These are phyloP conservation scores for Dryobates pubescens DNA, from an alignment of 2,797 vertebrate species.

Conservation along the genomic window DNA sequence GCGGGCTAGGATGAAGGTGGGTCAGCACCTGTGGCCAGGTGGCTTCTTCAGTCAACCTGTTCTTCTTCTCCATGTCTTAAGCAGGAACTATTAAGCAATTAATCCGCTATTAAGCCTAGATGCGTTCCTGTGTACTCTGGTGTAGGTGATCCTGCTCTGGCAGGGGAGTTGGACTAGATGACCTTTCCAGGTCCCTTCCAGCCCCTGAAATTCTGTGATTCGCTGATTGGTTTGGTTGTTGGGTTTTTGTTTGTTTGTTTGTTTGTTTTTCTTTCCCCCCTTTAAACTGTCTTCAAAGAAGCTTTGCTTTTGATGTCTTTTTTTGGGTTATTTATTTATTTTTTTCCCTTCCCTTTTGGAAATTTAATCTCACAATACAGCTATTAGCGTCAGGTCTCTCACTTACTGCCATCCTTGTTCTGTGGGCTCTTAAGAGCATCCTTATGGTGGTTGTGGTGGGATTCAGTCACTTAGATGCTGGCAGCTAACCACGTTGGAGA, in stretches of 20 bases:
- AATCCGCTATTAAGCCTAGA: too few species aligned
- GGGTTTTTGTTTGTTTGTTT: background rate
- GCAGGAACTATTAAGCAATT: background rate
- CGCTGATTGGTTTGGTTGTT: too few species aligned
- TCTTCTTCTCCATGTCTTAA: background rate
- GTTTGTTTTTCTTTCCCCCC: background rate
- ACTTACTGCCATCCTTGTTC: background rate
- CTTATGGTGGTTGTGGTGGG: background rate
- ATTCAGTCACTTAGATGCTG: background rate
- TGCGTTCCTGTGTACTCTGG: too few species aligned
- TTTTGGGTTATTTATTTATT: background rate
- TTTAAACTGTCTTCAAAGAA: background rate
- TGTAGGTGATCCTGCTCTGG: too few species aligned
- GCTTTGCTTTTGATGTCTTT: background rate
- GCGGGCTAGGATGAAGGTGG: background rate
- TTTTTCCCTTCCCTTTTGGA: background rate
- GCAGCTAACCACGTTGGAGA: background rate
- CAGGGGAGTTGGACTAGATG: too few species aligned
- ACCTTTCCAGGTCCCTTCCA: too few species aligned
- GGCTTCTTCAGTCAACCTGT: background rate
- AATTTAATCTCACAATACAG: fast-evolving
- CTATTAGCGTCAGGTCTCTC: background rate
- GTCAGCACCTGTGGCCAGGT: background rate
- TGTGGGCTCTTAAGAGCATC: background rate
- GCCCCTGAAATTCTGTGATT: too few species aligned